phyloP scores from a whole-genome alignment of 2,797 vertebrate genomes.

The Macropus fuliginosus region DNA sequence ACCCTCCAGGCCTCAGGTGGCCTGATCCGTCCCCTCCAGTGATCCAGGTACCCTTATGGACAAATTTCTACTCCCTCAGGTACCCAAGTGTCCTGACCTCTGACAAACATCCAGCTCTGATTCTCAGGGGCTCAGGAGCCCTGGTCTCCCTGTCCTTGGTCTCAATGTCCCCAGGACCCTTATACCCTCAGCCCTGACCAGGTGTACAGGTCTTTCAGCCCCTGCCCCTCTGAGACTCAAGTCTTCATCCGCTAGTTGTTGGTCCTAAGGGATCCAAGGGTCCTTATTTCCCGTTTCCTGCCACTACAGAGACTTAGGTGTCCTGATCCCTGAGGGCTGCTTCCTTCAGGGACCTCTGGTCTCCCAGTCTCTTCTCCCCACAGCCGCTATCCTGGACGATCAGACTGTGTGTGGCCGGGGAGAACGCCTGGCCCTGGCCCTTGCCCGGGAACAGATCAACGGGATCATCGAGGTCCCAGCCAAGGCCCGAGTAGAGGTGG shows the following conservation, averaged over 20 bases:
- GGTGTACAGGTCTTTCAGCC: background rate
- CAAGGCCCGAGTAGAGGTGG: constrained; percentile 91
- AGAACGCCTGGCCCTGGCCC: constrained; percentile 91
- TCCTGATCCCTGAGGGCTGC: constrained; percentile 30
- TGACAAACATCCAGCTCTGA: background rate
- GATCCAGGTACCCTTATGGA: background rate
- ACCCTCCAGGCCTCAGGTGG: background rate
- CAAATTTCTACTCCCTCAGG: background rate
- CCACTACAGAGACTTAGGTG: background rate
- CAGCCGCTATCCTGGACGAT: constrained; percentile 94
- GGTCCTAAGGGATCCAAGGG: background rate
- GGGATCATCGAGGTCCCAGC: constrained; percentile 88
- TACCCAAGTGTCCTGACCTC: background rate
- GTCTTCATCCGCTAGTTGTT: background rate
- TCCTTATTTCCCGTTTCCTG: background rate
- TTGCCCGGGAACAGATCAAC: constrained; percentile 94
- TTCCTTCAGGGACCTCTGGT: constrained; percentile 27
- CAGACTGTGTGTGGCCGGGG: constrained; percentile 92
- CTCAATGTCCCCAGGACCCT: background rate
- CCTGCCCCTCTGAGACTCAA: background rate
- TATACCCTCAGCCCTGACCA: background rate
- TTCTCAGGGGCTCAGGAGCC: background rate
- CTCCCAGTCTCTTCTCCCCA: constrained; percentile 65
- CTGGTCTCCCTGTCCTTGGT: too few species aligned
- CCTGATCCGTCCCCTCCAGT: background rate